phyloP scores from a whole-genome alignment of 2,888 invertebrate genomes.

The Dioctria rufipes region DNA sequence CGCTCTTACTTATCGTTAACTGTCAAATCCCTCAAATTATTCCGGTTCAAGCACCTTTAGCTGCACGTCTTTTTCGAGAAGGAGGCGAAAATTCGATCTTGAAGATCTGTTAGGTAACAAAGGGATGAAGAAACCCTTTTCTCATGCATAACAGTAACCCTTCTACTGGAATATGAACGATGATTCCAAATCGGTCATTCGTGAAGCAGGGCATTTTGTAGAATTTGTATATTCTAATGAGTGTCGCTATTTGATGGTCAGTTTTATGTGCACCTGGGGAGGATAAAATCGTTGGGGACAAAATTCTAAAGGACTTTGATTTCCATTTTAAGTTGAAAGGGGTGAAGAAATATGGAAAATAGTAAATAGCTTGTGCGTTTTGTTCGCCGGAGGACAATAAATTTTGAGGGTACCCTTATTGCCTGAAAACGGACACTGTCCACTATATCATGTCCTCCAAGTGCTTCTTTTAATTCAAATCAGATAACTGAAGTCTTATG shows the following conservation, averaged over 20 bases:
- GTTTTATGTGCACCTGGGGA: background rate
- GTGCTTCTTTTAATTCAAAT: background rate
- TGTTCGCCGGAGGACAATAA: background rate
- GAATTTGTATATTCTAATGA: background rate
- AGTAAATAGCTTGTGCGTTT: constrained; percentile 5
- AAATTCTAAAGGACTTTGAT: background rate
- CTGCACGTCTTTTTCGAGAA: background rate
- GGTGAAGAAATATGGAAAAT: constrained; percentile 30
- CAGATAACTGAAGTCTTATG: constrained; percentile 4
- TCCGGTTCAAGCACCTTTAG: background rate
- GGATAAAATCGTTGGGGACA: background rate
- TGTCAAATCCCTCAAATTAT: background rate
- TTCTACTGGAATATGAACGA: background rate
- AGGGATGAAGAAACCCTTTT: background rate
- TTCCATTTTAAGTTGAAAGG: constrained; percentile 10
- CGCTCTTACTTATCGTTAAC: too few species aligned
- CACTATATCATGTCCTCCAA: background rate
- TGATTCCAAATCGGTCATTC: background rate
- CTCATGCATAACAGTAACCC: background rate
- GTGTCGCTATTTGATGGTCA: constrained; percentile 1
- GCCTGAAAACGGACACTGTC: constrained; percentile 20
- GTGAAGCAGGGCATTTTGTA: too few species aligned
- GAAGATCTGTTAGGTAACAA: background rate
- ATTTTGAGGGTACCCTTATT: background rate
- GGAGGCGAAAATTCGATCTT: background rate